A percentile compares a stretch with the other conserved stretches of the same genome.
phyloP scores from a whole-genome alignment of 2,113 vertebrate species.

The Crotalus viridis region DNA sequence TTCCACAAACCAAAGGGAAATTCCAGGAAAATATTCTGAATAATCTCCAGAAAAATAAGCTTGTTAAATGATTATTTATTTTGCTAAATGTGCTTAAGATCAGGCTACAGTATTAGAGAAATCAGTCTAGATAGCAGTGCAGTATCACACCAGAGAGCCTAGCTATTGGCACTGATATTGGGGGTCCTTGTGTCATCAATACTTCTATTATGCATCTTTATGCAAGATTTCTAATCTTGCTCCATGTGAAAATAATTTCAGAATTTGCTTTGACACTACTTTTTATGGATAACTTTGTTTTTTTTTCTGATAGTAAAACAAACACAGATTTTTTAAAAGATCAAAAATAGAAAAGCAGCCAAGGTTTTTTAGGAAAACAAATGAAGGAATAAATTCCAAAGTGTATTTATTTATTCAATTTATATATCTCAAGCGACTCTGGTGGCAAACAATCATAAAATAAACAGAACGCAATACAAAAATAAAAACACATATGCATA shows the following conservation, averaged over 20 bases:
- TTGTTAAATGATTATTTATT: neutral
- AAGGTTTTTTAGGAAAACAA: too few species aligned
- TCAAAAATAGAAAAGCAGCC: too few species aligned
- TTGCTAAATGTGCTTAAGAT: neutral
- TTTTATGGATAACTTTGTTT: conserved; percentile 27
- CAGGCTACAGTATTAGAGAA: neutral
- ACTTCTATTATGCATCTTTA: neutral
- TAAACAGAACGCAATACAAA: too few species aligned
- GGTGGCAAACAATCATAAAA: too few species aligned
- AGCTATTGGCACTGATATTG: neutral
- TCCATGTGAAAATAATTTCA: neutral
- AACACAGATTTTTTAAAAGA: too few species aligned
- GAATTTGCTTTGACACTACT: neutral
- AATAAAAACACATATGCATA: too few species aligned
- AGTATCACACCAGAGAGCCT: neutral
- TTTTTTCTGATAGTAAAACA: conserved; percentile 13
- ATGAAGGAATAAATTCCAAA: too few species aligned
- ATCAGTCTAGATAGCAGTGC: neutral
- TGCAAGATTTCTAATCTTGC: neutral
- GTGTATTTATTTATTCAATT: too few species aligned
- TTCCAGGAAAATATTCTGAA: neutral
- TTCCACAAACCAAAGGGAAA: neutral
- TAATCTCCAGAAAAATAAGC: neutral
- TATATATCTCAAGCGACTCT: too few species aligned
- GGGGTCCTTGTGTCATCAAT: neutral